Conservation (phyloP, 2,113 vertebrate genomes). For the Brachyistius frenatus region DNA sequence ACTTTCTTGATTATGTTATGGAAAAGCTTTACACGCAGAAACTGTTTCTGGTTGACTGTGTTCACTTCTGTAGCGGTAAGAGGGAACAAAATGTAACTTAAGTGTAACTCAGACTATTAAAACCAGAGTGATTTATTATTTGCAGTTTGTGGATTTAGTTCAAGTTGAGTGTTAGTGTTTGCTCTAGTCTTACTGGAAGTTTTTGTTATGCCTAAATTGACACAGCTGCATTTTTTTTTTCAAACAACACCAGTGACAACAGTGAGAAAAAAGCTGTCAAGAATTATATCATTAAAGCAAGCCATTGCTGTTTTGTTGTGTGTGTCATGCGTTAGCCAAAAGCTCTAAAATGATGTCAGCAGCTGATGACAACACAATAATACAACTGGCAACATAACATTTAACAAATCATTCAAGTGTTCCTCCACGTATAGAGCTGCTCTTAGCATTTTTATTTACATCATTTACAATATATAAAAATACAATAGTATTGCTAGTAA, state of each 20-base stretch:
- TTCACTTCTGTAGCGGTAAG: background rate
- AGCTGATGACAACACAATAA: background rate
- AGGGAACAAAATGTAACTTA: background rate
- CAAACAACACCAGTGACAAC: background rate
- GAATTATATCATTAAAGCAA: background rate
- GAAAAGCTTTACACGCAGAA: slow-evolving; percentile 24
- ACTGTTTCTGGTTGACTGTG: background rate
- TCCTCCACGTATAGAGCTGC: no score
- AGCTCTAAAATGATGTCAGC: background rate
- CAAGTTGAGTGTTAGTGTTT: background rate
- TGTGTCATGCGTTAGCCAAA: background rate
- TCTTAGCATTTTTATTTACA: no score
- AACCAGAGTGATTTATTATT: background rate
- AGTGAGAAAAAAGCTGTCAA: background rate
- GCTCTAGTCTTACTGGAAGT: no score
- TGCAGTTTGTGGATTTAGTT: background rate
- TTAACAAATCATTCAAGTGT: no score
- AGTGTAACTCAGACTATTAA: background rate
- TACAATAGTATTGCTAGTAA: no score
- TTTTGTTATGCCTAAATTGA: background rate
- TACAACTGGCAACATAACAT: background rate
- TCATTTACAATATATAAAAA: no score
- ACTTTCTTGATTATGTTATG: background rate
- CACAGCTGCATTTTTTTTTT: background rate
- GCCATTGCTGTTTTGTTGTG: background rate